Base-by-base conservation (phyloP, 2,797 vertebrate species). In the Australoheros facetus region DNA sequence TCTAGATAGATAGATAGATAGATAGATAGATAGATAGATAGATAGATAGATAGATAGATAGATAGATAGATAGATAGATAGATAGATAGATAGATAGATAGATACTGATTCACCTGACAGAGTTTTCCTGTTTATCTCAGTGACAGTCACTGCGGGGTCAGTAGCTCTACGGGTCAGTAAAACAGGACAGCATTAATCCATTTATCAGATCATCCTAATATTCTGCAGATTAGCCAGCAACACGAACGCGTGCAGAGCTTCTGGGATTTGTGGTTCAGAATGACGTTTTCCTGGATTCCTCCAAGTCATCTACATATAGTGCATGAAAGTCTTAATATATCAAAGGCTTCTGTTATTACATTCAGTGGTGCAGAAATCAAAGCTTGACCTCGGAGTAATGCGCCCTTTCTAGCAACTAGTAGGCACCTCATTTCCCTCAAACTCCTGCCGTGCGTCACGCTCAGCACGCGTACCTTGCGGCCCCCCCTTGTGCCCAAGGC, bases 121-220 rank as follows among this genome's bases (percentile, higher is more conserved):
- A 48, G 19, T 58, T 26, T 3, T 23, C 3, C 21, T 2, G 56
- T 59, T 72, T 78, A 56, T 86, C 76, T 83, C 45, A 39, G 1
- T 16, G 53, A 28, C 76, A 42, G 4, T 64, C 56, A 56, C 80
- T 56, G 72, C 75, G 1, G 59, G 86, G 89, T 88, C 83, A 92
- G 84, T 85, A 69, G 64, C 7, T 51, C 26, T 51, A 30, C 45
- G 58, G 84, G 87, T 89, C 87, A 92, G 87, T 85, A 78, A 82
- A 79, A 81, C 81, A 82, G 84, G 70, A 72, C 71, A 34, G 39
- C 82, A 78, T 78, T 90, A 92, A 94, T 93, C 93, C 89, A 78
- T 53, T 94, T 90, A 93, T 81, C 85, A 84, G 88, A 88, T 91
- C 70, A 91, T 88, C 81, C 85, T 75, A 79, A 89, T 88, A 86